Base-by-base conservation (phyloP, 2,113 vertebrate genomes). In the Perca schrenkii region DNA sequence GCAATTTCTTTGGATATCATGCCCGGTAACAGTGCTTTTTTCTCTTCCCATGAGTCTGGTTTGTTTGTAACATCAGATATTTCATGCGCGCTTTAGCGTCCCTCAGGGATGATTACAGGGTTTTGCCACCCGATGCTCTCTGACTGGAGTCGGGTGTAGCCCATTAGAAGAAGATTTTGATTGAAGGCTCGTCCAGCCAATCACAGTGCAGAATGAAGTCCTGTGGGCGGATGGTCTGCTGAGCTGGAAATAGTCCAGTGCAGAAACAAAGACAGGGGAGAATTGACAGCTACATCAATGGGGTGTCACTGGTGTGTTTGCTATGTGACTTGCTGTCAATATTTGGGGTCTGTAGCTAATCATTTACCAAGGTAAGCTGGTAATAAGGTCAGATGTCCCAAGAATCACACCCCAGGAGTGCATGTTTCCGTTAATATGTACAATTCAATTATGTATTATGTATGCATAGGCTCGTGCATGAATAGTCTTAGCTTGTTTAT, bases 121-220 rank as follows among this genome's bases (percentile, higher is more conserved):
- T 78, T 89, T 90, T 89, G 92, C 93, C 91, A 94, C 94, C 93
- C 94, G 92, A 91, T 89, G 92, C 91, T 92, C 87, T 67, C 84
- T 74, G 83, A 72, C 83, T 85, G 84, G 87, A 94, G 88, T 89
- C 94, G 94, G 95, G 95, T 95, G 95, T 95, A 88, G 86, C 88
- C 93, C 77, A 83, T 89, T 85, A 84, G 60, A 60, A 86, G 74
- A 76, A 25, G 47, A 8, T 34, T 49, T 68, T 92, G 92, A 93
- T 74, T 84, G 94, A 95, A 60, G 86, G 84, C 25, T 75, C 43
- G 4, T 14, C 6, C 71, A 69, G 83, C 95, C 92, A 96, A 89
- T 95, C 90, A 88, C 49, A 74, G 60, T 1, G 60, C 83, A 83
- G 77, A 62, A 62, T 74, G 43, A 43, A 57, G 57, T 52, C 8